Conservation (phyloP, 2,888 invertebrate genomes). For the Coenonympha glycerion region DNA sequence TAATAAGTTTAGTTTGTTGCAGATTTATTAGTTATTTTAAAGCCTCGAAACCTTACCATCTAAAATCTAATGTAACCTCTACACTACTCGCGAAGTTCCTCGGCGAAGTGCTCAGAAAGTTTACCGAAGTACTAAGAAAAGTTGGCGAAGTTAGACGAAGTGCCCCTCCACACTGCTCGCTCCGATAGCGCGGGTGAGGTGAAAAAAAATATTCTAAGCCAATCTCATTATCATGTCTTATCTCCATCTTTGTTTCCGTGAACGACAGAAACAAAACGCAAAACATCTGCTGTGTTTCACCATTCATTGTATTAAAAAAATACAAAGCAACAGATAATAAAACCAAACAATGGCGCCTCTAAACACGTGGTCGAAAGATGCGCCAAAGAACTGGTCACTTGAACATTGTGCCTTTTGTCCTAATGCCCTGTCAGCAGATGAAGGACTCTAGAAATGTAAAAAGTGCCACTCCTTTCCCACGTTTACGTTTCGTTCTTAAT, state of each 20-base stretch:
- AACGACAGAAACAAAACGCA: conserved; percentile 36
- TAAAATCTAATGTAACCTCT: too few relatives aligned
- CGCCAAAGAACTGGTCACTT: conserved; percentile 47
- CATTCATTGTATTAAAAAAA: conserved; percentile 34
- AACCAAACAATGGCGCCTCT: conserved; percentile 41
- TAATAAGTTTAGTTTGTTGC: not conserved
- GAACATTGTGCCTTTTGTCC: conserved; percentile 55
- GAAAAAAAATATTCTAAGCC: not conserved
- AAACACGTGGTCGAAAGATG: conserved; percentile 52
- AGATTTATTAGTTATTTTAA: not conserved
- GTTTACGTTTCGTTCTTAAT: conserved; percentile 59
- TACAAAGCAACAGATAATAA: conserved; percentile 39
- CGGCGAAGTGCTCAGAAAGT: too few relatives aligned
- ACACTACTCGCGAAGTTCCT: too few relatives aligned
- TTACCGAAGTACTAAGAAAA: too few relatives aligned
- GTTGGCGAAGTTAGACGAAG: too few relatives aligned
- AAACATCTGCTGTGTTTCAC: conserved; percentile 57
- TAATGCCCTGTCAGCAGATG: conserved; percentile 45
- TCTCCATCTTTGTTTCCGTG: not conserved
- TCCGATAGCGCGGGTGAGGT: too few relatives aligned
- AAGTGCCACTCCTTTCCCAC: conserved; percentile 57
- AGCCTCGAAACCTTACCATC: not conserved
- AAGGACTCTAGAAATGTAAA: conserved; percentile 43
- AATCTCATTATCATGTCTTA: conserved; percentile 1
- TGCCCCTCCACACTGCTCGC: too few relatives aligned